phyloP scores from a whole-genome alignment of 2,888 invertebrate genomes.

The Chrysotoxum bicinctum region DNA sequence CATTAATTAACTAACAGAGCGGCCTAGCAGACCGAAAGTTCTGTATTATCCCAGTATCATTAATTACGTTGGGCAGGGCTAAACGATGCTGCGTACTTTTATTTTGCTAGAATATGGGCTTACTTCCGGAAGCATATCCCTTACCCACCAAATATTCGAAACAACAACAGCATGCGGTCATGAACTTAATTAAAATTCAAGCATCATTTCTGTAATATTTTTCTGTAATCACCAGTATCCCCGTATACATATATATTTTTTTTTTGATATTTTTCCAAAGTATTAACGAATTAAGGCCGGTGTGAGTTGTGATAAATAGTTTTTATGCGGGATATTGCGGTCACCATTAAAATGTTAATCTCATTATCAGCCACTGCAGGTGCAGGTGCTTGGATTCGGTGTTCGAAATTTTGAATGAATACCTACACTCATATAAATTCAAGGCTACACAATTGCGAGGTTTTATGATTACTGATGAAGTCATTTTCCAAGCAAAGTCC shows the following conservation, averaged over 20 bases:
- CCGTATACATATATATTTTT: not conserved
- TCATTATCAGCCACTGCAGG: not conserved
- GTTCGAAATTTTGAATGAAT: not conserved
- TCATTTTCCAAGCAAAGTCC: no score
- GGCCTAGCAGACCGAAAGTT: not conserved
- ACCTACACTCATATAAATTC: not conserved
- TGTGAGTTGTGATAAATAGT: not conserved
- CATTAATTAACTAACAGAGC: not conserved
- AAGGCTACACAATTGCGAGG: not conserved
- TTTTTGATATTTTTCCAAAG: not conserved
- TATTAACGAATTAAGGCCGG: not conserved
- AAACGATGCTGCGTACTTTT: constrained; percentile 6
- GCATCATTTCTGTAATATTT: constrained; percentile 11
- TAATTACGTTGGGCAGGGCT: not conserved
- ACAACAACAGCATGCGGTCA: not conserved
- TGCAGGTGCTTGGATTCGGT: not conserved
- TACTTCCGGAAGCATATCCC: not conserved
- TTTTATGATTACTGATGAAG: not conserved
- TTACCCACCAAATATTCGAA: not conserved
- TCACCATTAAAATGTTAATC: constrained; percentile 7
- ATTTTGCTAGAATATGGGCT: not conserved
- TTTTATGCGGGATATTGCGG: constrained; percentile 9
- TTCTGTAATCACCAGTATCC: constrained; percentile 16
- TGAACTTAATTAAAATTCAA: constrained; percentile 43
- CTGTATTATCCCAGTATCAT: not conserved